Evolutionary conservation across 1,140 invertebrate species (phyloP), one percentile per base, ranked within the genome.

Genomic region (Tigriopus japonicus): DNA sequence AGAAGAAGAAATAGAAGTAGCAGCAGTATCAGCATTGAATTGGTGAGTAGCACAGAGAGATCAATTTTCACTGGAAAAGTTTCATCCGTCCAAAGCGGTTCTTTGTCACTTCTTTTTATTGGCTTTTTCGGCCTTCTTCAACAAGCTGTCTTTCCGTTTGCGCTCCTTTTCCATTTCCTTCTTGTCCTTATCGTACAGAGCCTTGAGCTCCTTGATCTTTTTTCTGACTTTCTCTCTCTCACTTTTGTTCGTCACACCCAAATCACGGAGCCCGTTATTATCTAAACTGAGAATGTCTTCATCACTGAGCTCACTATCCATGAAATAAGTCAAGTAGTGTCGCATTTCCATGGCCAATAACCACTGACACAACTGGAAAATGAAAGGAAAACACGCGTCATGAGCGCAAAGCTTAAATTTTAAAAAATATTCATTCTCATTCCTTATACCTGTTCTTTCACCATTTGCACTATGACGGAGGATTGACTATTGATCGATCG

Each of bases 191-290:
- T 91, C 87, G 9, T 73, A 65, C 13, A 68, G 66, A 17, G 78
- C 71, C 66, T 82, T 81, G 42, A 92, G 75, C 67, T 92, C 87
- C 73, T 92, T 92, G 49, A 93, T 77, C 68, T 87, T 87, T 52
- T 87, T 80, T 71, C 92, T 92, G 64, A 93, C 74, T 62, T 84
- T 76, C 60, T 79, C 77, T 64, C 89, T 87, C 69, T 91, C 71
- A 15, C 53, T 85, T 49, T 87, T 84, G 10, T 81, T 80, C 52
- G 74, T 76, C 42, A 92, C 80, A 24, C 87, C 87, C 42, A 91
- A 75, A 61, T 80, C 78, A 76, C 95, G 95, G 42, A 95, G 78
- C 71, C 88, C 86, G 17, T 85, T 79, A 0, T 87, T 88, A 67
- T 89, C 88, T 24, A 95, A 73, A 62, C 81, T 77, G 17, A 94